A percentile compares a stretch with the other conserved stretches of the same genome.
Conservation (phyloP, 2,888 invertebrate genomes). For the Pollenia angustigena region DNA sequence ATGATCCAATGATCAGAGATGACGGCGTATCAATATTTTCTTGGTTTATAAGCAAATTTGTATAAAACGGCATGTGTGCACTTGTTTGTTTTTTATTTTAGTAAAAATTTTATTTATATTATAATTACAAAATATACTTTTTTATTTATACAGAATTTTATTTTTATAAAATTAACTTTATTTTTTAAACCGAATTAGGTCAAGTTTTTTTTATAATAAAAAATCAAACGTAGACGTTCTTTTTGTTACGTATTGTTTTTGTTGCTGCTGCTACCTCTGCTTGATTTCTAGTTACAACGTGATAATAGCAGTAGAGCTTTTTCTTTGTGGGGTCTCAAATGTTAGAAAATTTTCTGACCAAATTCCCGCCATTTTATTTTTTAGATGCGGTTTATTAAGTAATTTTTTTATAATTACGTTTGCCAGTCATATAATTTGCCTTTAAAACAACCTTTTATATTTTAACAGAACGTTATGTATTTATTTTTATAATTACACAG, state of each 20-base stretch:
- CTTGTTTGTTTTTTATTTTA: conserved; percentile 14
- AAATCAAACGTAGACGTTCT: conserved; percentile 55
- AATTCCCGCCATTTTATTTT: conserved; percentile 66
- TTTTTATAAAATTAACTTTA: conserved; percentile 36
- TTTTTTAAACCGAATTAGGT: conserved; percentile 55
- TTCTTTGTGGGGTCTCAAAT: conserved; percentile 33
- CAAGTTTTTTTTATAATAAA: conserved; percentile 57
- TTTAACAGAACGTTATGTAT: not conserved
- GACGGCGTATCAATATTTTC: conserved; percentile 81
- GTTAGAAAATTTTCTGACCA: conserved; percentile 12
- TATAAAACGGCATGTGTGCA: conserved; percentile 74
- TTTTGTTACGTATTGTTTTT: conserved; percentile 70
- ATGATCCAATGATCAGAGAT: conserved; percentile 80
- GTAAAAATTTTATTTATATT: conserved; percentile 17
- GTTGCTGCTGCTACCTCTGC: conserved; percentile 49
- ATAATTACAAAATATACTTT: conserved; percentile 18
- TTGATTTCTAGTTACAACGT: conserved; percentile 57
- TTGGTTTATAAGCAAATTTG: conserved; percentile 73
- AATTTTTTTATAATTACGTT: not conserved
- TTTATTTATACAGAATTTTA: not conserved
- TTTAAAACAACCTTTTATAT: not conserved
- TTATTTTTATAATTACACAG: conserved; percentile 20
- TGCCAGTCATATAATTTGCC: not conserved
- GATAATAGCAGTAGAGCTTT: conserved; percentile 43
- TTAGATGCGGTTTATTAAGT: not conserved